Percentiles rank a stretch among this genome's conserved stretches.
These are phyloP conservation scores for Nemoura dubitans DNA, from an alignment of 2,888 invertebrate genomes.

Conservation along the genomic window DNA sequence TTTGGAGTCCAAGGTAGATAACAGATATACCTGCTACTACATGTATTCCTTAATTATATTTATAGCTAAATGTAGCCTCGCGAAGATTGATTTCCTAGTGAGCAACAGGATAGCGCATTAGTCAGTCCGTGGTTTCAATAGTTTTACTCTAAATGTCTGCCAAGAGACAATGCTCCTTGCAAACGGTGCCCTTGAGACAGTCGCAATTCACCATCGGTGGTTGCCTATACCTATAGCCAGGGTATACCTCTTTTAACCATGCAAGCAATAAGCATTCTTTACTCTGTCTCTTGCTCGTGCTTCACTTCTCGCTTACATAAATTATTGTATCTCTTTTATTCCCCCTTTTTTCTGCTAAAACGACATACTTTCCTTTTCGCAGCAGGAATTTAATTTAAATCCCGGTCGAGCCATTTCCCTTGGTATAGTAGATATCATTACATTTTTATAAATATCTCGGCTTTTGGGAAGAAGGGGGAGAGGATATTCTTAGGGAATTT, in stretches of 20 bases:
- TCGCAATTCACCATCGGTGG: neutral
- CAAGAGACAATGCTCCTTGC: conserved; percentile 36
- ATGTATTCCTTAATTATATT: neutral
- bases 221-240: neutral
- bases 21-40: no score
- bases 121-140: conserved; percentile 17
- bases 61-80: neutral
- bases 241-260: conserved; percentile 19
- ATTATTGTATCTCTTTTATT: conserved; percentile 8
- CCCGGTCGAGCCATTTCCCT: neutral
- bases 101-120: conserved; percentile 12
- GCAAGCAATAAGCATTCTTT: conserved; percentile 32
- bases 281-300: neutral
- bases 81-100: conserved; percentile 21
- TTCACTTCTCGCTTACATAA: conserved; percentile 1
- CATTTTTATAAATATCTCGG: neutral
- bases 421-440: neutral
- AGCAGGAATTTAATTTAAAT: conserved; percentile 7
- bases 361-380: neutral
- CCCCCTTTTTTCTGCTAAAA: neutral
- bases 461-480: neutral
- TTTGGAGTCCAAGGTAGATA: no score
- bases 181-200: conserved; percentile 19
- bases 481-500: neutral
- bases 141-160: conserved; percentile 27